phyloP scores from a whole-genome alignment of 2,797 vertebrate species.

The Notamacropus eugenii region DNA sequence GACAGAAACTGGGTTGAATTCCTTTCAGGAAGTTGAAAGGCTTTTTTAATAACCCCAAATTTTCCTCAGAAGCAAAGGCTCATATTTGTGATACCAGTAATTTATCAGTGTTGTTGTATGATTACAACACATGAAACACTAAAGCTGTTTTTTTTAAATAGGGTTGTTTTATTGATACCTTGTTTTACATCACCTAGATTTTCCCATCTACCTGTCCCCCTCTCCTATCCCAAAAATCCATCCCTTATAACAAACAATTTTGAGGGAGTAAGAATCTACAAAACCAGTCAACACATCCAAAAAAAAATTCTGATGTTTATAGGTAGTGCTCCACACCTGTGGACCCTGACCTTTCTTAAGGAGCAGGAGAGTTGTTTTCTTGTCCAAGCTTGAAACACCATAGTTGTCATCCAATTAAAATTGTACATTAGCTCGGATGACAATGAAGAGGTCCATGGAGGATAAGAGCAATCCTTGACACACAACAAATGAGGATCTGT shows the following conservation, averaged over 20 bases:
- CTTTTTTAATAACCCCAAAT: background rate
- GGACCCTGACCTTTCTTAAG: background rate
- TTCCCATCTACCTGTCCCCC: background rate
- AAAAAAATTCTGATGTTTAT: slow-evolving; percentile 19
- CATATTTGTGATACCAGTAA: background rate
- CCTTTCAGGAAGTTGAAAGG: background rate
- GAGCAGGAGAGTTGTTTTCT: background rate
- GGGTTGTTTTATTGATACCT: background rate
- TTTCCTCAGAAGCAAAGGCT: background rate
- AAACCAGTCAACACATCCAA: background rate
- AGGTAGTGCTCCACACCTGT: background rate
- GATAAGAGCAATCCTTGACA: background rate
- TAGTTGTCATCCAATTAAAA: background rate
- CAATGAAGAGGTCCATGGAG: background rate
- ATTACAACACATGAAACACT: background rate
- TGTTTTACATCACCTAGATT: background rate
- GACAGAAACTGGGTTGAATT: background rate
- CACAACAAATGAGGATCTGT: background rate
- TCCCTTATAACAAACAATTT: background rate
- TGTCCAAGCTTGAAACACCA: background rate
- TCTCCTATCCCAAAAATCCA: background rate
- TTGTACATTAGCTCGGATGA: background rate
- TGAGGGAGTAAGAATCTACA: background rate
- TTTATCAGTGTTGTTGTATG: background rate
- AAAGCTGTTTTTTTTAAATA: background rate